Conservation (phyloP, 1,140 invertebrate genomes). For the Bombus sibiricus region DNA sequence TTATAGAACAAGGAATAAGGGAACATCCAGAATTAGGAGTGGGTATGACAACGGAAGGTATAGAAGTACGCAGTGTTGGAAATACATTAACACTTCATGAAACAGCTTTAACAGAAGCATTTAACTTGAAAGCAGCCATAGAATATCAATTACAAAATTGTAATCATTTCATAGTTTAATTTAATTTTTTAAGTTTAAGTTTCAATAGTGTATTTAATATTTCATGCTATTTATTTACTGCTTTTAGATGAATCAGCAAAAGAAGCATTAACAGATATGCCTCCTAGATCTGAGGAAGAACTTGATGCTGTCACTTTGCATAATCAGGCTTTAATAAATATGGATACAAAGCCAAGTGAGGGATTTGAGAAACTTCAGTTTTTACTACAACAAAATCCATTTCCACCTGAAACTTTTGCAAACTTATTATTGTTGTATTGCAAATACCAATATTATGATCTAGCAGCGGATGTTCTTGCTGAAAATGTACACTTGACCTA, state of each 20-base stretch:
- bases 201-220: neutral
- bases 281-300: conserved; percentile 97
- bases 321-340: conserved; percentile 98
- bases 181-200: neutral
- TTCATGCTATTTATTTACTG: conserved; percentile 20
- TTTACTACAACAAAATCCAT: conserved; percentile 96
- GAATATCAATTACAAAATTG: conserved; percentile 98
- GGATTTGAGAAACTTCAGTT: conserved; percentile 99
- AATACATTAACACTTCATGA: conserved; percentile 98
- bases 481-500: conserved; percentile 99
- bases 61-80: conserved; percentile 97
- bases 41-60: conserved; percentile 98
- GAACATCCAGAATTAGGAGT: conserved; percentile 99
- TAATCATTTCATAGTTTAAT: conserved; percentile 73
- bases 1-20: conserved; percentile 97
- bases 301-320: conserved; percentile 99
- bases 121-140: conserved; percentile 99
- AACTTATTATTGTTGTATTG: conserved; percentile 98
- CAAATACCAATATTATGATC: conserved; percentile 98
- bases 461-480: conserved; percentile 98
- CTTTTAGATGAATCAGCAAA: conserved; percentile 91
- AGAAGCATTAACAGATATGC: conserved; percentile 99
- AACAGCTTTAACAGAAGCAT: conserved; percentile 98
- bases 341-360: conserved; percentile 94
- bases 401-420: conserved; percentile 98